phyloP scores from a whole-genome alignment of 1,140 invertebrate genomes.

The Zaprionus vittiger region DNA sequence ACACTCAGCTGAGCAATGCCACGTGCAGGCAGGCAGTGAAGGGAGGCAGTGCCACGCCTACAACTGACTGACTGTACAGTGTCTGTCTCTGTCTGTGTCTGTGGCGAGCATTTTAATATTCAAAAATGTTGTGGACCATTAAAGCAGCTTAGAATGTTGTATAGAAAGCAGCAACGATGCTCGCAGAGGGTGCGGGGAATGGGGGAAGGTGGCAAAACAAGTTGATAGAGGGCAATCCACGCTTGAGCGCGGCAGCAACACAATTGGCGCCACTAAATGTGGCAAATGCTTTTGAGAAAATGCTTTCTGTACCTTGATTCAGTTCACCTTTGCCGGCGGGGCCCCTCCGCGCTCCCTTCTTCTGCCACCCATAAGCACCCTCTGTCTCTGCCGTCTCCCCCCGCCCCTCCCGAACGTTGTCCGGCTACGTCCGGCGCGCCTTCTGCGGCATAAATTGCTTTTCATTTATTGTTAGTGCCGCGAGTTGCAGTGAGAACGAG shows the following conservation, averaged over 20 bases:
- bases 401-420: not conserved
- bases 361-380: not conserved
- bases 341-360: not conserved
- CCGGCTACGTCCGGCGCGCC: conserved; percentile 20
- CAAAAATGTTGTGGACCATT: conserved; percentile 71
- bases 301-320: conserved; percentile 58
- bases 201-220: not conserved
- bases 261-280: conserved; percentile 35
- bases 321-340: conserved; percentile 30
- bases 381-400: not conserved
- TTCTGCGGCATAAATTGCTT: conserved; percentile 70
- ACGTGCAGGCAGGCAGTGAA: not conserved
- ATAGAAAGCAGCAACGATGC: conserved; percentile 15
- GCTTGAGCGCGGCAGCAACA: not conserved
- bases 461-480: conserved; percentile 57
- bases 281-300: conserved; percentile 57
- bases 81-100: not conserved
- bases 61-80: too few species aligned
- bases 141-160: conserved; percentile 53
- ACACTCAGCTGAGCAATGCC: conserved; percentile 39
- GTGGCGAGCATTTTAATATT: conserved; percentile 65
- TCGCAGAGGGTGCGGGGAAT: not conserved
- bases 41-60: not conserved
- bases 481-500: not conserved
- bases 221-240: not conserved